These are phyloP conservation scores for Cheilosia grossa DNA, from an alignment of 2,888 invertebrate species.

Conservation along the genomic window DNA sequence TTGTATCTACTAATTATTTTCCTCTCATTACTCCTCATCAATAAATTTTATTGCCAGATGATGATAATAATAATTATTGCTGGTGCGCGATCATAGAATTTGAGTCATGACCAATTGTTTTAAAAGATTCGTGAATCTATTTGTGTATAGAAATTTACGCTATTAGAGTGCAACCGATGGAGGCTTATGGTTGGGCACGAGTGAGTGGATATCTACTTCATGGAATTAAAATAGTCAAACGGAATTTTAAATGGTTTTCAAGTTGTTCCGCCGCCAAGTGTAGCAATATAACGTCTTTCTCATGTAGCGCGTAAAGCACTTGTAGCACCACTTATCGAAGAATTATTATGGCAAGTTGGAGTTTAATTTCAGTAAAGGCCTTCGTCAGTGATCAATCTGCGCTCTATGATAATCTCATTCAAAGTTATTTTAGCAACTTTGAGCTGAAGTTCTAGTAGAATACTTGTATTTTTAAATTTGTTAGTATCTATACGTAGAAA, in stretches of 20 bases:
- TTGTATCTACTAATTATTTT: slow-evolving; percentile 54
- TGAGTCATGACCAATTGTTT: slow-evolving; percentile 67
- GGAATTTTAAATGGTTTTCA: slow-evolving; percentile 34
- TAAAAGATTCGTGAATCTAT: slow-evolving; percentile 52
- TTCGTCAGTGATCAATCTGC: slow-evolving; percentile 2
- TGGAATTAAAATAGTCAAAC: slow-evolving; percentile 29
- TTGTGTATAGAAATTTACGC: slow-evolving; percentile 28
- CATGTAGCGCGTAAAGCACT: slow-evolving; percentile 10
- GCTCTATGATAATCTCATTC: too few species aligned
- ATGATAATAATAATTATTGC: slow-evolving; percentile 47
- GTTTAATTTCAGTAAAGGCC: slow-evolving; percentile 6
- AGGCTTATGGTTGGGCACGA: slow-evolving; percentile 1
- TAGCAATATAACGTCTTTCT: slow-evolving; percentile 36
- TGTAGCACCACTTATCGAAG: not conserved
- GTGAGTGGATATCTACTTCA: not conserved
- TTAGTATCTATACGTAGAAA: too few species aligned
- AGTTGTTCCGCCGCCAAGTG: slow-evolving; percentile 24
- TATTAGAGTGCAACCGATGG: not conserved
- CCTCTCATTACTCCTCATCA: slow-evolving; percentile 38
- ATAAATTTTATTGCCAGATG: slow-evolving; percentile 56
- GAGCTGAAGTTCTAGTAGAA: too few species aligned
- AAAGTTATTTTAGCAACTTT: too few species aligned
- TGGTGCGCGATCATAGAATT: slow-evolving; percentile 58
- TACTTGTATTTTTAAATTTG: too few species aligned
- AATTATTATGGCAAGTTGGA: slow-evolving; percentile 31